Evolutionary conservation across 2,113 vertebrate species (phyloP).

Genomic region (Plecturocebus donacophilus): DNA sequence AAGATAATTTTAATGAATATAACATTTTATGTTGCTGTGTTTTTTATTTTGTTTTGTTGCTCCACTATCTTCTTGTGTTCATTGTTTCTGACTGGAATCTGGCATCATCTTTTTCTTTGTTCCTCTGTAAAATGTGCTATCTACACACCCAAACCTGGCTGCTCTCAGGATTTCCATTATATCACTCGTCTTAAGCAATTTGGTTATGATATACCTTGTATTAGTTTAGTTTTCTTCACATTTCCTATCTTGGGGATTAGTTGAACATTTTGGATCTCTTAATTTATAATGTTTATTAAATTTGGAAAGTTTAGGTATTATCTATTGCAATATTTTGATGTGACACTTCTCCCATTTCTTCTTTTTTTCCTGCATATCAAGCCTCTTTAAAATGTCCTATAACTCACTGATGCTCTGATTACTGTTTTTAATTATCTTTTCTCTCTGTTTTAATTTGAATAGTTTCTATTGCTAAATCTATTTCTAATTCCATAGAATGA

Average conservation of each 20-base stretch:
- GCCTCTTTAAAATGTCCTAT: not conserved
- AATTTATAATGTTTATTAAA: not conserved
- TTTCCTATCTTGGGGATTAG: not conserved
- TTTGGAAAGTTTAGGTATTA: not conserved
- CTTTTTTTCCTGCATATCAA: not conserved
- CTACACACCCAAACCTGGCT: not conserved
- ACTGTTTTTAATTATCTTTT: not conserved
- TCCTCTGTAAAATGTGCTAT: no score
- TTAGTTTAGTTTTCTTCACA: not conserved
- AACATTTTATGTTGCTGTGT: not conserved
- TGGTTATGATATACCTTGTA: not conserved
- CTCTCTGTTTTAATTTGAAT: not conserved
- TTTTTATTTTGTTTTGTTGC: not conserved
- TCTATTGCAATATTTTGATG: not conserved
- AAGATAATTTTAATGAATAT: not conserved
- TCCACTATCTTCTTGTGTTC: not conserved
- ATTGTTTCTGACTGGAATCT: not conserved
- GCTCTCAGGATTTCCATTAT: not conserved
- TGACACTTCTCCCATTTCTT: not conserved
- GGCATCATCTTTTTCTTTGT: not conserved
- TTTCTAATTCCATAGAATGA: not conserved
- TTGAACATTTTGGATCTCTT: not conserved
- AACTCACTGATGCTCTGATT: not conserved
- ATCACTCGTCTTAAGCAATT: not conserved
- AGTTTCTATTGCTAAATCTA: not conserved